Base-by-base conservation (phyloP, 2,113 vertebrate genomes). In the Silurus glanis region DNA sequence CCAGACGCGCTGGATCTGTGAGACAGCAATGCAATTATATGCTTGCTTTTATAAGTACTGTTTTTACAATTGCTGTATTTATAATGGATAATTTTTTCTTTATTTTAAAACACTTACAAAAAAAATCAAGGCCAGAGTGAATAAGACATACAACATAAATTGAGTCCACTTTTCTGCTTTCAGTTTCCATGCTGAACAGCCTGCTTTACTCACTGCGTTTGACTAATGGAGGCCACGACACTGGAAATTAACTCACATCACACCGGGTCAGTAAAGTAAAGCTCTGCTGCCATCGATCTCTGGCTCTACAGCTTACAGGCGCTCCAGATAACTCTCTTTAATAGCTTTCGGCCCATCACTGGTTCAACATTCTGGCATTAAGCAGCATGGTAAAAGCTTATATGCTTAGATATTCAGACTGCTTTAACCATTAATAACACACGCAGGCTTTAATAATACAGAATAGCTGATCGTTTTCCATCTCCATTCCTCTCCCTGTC, bases 341-440 rank as follows among this genome's bases (percentile, higher is more conserved):
- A 89, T 89, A 82, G 83, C 88, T 87, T 78, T 61, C 37, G 16
- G 16, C 37, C 78, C 66, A 47, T 67, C 51, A 64, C 82, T 86
- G 84, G 67, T 28, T 86, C 16, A 49, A 80, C 67, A 62, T 83
- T 71, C 75, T 78, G 88, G 85, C 82, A 89, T 87, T 87, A 86
- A 86, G 85, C 76, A 53, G 82, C 76, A 86, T 61, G 80, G 83
- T 66, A 89, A 83, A 66, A 84, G 83, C 83, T 84, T 71, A 58
- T 25, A 71, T 21, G 10, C 82, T 71, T 51, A 83, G 51, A 83
- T 83, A 83, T 55, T 83, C 66, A 19, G 67, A 76, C 85, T 84
- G 85, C 85, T 86, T 86, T 89, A 86, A 86, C 85, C 59, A 84
- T 86, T 86, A 89, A 86, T 86, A 89, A 81, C 85, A 87, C 69